Conservation (phyloP, 2,113 vertebrate species). For the Tychaedon coryphoeus region DNA sequence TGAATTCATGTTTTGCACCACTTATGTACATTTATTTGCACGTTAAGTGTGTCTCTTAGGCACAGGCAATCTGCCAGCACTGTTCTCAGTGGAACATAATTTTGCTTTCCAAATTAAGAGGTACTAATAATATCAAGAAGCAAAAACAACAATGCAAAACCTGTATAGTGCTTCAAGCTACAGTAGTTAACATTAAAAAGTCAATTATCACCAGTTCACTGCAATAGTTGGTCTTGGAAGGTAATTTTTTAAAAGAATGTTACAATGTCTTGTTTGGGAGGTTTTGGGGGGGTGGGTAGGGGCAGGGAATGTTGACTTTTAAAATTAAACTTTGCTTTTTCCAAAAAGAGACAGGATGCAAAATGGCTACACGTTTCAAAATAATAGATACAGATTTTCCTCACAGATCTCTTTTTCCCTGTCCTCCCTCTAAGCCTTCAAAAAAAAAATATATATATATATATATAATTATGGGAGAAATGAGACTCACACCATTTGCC, state of each 20-base stretch:
- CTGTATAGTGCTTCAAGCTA: neutral
- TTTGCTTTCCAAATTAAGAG: constrained; percentile 9
- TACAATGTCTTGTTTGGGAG: neutral
- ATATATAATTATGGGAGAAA: too few species aligned
- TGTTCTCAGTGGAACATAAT: neutral
- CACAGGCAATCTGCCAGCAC: neutral
- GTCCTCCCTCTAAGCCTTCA: neutral
- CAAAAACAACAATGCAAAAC: constrained; percentile 5
- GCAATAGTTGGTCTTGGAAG: neutral
- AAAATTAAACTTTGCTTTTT: neutral
- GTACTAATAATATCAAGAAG: neutral
- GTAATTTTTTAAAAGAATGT: neutral
- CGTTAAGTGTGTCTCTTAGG: neutral
- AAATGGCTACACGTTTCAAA: neutral
- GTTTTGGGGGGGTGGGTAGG: neutral
- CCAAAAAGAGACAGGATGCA: neutral
- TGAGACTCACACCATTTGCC: neutral
- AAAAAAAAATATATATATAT: too few species aligned
- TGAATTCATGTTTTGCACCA: neutral
- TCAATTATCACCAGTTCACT: neutral
- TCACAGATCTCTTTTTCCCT: neutral
- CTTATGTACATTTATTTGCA: constrained; percentile 6
- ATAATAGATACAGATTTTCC: neutral
- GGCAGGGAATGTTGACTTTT: neutral
- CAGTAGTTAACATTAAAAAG: neutral